Evolutionary conservation across 2,797 vertebrate genomes (phyloP), one percentile per base, ranked within the genome.

Genomic region (Neosalanx taihuensis): DNA sequence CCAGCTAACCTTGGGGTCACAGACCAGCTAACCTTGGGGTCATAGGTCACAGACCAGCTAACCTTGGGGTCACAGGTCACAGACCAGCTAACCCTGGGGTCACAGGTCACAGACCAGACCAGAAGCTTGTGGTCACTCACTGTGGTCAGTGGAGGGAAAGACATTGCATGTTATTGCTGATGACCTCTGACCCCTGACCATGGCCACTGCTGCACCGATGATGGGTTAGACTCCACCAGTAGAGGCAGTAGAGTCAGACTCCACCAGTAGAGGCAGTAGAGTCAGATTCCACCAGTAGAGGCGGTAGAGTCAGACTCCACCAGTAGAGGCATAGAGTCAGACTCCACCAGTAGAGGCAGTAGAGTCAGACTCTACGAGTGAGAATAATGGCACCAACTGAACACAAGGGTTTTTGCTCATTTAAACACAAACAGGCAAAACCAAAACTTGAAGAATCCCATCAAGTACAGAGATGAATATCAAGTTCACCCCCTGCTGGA

Each of bases 71-170:
- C 35, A 7, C 35, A 37, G 35, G 35, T 37, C 35, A 6, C 35
- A 37, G 35, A 37, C 35, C 9, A 7, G 35, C 35, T 37, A 37
- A 37, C 35, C 6, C 35, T 37, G 35, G 35, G 35, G 35, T 37
- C 35, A 6, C 35, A 37, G 35, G 84, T 85, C 84, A 87, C 78
- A 67, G 86, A 79, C 78, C 46, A 81, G 57, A 79, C 70, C 64
- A 71, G 64, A 81, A 66, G 74, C 75, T 76, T 75, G 79, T 80
- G 85, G 79, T 4, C 51, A 56, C 18, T 5, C 4, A 0, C 56
- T 83, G 78, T 69, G 84, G 81, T 81, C 67, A 64, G 31, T 31
- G 26, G 20, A 9, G 57, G n/a, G 4, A 72, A 70, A 75, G 31
- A 64, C 46, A 57, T 77, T 85, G 84, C 58, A 61, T 75, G 76